Evolutionary conservation across 2,797 vertebrate genomes (phyloP).

Genomic region (Urosaurus nigricauda): DNA sequence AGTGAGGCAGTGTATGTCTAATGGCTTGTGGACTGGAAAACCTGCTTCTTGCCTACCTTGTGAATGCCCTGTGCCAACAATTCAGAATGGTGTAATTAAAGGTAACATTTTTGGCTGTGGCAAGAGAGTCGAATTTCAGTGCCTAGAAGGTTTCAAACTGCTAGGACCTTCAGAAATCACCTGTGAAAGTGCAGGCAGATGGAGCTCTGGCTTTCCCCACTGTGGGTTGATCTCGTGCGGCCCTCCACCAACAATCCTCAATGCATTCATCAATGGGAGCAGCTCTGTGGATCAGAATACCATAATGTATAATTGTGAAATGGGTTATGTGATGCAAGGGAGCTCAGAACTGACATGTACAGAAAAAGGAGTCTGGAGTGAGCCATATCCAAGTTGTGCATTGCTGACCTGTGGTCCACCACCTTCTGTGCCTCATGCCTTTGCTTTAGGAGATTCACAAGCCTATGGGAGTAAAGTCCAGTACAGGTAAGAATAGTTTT

Average conservation of each 20-base stretch:
- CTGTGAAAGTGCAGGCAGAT: conserved; percentile 88
- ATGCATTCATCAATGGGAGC: conserved; percentile 87
- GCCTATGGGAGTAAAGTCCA: conserved; percentile 88
- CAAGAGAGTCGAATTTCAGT: conserved; percentile 82
- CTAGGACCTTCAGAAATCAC: conserved; percentile 86
- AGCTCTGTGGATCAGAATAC: conserved; percentile 81
- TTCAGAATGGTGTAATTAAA: conserved; percentile 83
- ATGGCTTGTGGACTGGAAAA: conserved; percentile 88
- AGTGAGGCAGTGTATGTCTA: conserved; percentile 86
- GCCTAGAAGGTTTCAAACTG: conserved; percentile 87
- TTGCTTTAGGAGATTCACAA: conserved; percentile 79
- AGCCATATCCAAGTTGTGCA: conserved; percentile 87
- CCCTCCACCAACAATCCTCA: conserved; percentile 84
- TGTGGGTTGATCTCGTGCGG: conserved; percentile 88
- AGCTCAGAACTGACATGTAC: conserved; percentile 86
- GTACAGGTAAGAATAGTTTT: conserved; percentile 87
- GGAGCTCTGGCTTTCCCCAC: conserved; percentile 89
- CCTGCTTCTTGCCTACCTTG: conserved; percentile 89
- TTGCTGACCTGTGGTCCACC: conserved; percentile 90
- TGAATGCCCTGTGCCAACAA: conserved; percentile 81
- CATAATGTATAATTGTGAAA: conserved; percentile 88
- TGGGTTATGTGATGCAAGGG: conserved; percentile 86
- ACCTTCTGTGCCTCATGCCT: conserved; percentile 84
- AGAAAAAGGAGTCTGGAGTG: conserved; percentile 87
- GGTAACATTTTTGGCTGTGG: conserved; percentile 87